Base-by-base conservation (phyloP, 2,113 vertebrate species). In the Anguilla japonica region DNA sequence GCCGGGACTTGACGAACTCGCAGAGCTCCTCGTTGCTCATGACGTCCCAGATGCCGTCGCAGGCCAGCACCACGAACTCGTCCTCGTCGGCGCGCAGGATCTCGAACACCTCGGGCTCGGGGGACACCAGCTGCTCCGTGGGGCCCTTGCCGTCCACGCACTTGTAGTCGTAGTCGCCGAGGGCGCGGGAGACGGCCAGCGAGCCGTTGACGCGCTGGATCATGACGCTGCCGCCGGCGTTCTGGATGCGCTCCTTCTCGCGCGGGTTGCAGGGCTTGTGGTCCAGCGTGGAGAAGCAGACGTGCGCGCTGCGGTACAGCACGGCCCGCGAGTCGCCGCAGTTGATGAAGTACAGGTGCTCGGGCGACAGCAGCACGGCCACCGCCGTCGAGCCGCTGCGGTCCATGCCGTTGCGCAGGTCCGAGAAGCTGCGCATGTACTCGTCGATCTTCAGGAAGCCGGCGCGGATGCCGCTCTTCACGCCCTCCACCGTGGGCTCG, bases 11-110 rank as follows among this genome's bases (percentile, higher is more conserved):
- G 90, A 99, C 97, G 95, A 97, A 99, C 92, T 98, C 97, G 91
- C 98, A 99, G 93, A 99, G 97, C 95, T 99, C 98, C 94, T 99
- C 98, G 34, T 99, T 99, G 95, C 97, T 98, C 98, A 99, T 99
- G 92, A 99, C 98, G 94, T 99, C 98, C 98, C 98, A 99, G 95
- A 99, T 98, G 84, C 98, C 98, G 89, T 99, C 98, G 90, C 98
- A 99, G 60, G 98, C 98, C 94, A 99, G 94, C 91, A 99, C 95
- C 87, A 99, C 96, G 93, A 99, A 99, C 87, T 99, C 98, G 92
- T 99, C 98, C 91, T 98, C 98, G 87, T 98, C 96, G 83, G 97
- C 96, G 90, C 98, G 97, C 89, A 96, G 89, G 91, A 99, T 96
- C 93, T 98, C 98, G 89, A 96, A 98, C 89, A 99, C 98, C 90